Evolutionary conservation across 2,797 vertebrate species (phyloP), one percentile per base, ranked within the genome.

Genomic region (Distichodus sexfasciatus): DNA sequence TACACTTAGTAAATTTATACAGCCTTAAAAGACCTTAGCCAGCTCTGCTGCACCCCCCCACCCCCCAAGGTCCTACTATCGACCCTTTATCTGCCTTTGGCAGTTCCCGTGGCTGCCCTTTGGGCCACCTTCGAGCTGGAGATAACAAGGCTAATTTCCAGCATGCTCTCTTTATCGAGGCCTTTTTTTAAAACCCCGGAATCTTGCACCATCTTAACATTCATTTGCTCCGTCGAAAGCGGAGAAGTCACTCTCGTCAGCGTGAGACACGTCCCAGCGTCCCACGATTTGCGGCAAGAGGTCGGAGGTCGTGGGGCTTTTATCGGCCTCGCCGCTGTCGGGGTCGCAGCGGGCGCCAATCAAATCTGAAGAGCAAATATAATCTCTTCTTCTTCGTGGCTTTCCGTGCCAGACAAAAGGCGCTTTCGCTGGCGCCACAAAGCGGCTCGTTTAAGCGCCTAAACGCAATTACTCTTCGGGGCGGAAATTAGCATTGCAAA

Each of bases 401-500:
- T 85, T 80, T 80, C 79, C 79, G n/a, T n/a, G 28, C 38, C 78
- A 83, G 77, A 87, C 86, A 87, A 88, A 87, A 87, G 81, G 77
- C 79, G 74, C 81, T 62, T 87, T 83, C 83, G 77, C 76, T n/a
- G 78, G 72, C 64, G 81, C 72, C 83, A 80, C 72, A 72, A 74
- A 63, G 86, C 72, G 80, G 69, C 86, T 86, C 71, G 81, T 87
- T 88, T 86, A 85, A 84, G 55, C 82, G 86, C 87, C 88, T 86
- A 81, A 86, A 83, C 80, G 73, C 85, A 84, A 86, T 90, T 87
- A 90, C 85, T 88, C 86, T 84, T 83, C 77, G 76, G 79, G n/a
- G 26, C 24, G 41, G 24, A 17, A 59, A 89, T 91, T 90, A 88
- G 86, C 88, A 89, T 87, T 89, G 88, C 86, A 91, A 89, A 91